These are phyloP conservation scores for Istiophorus platypterus DNA, from an alignment of 2,113 vertebrate genomes.

Conservation along the genomic window DNA sequence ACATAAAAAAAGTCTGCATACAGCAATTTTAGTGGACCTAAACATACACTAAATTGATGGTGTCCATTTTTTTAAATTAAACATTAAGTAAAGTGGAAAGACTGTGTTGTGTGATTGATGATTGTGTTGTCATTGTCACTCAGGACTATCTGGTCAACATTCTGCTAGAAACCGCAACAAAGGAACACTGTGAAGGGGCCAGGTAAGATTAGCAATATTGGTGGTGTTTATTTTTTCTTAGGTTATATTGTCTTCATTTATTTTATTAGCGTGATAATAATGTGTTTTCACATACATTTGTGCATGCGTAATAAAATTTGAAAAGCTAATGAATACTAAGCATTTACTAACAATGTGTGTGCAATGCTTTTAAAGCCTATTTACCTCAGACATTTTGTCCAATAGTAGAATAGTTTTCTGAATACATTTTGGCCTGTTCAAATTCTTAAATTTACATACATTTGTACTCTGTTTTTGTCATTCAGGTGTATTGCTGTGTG, in stretches of 20 bases:
- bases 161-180: conserved; percentile 92
- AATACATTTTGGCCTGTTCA: not conserved
- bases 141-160: conserved; percentile 93
- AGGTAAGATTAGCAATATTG: conserved; percentile 84
- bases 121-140: conserved; percentile 36
- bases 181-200: conserved; percentile 93
- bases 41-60: not conserved
- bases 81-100: not conserved
- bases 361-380: not conserved
- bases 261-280: not conserved
- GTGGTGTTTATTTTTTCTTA: not conserved
- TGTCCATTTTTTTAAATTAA: not conserved
- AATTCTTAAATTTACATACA: not conserved
- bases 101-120: too few species aligned
- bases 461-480: not conserved
- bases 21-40: not conserved
- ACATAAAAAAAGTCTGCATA: not conserved
- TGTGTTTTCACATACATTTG: not conserved
- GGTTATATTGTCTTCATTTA: not conserved
- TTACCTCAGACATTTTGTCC: not conserved
- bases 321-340: not conserved
- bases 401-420: not conserved
- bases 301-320: not conserved
- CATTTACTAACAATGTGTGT: not conserved
- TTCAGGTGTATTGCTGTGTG: conserved; percentile 94